Conservation (phyloP, 2,888 invertebrate genomes). For the Prostheceraeus crozeri region DNA sequence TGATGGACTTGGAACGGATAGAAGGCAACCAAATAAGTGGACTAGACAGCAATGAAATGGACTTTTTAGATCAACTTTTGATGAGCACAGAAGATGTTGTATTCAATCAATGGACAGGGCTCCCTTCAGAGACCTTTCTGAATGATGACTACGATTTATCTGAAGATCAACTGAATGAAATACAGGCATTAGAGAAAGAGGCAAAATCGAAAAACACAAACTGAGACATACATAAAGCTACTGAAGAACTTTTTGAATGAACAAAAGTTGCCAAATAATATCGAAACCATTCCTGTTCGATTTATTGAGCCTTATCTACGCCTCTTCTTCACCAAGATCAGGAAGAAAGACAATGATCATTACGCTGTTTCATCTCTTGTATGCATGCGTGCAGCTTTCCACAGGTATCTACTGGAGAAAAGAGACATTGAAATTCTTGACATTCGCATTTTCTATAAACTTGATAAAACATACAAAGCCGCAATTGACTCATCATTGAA, state of each 20-base stretch:
- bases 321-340: neutral
- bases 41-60: conserved; percentile 22
- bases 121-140: too few relatives aligned
- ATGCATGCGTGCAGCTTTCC: conserved; percentile 13
- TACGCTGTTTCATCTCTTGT: conserved; percentile 15
- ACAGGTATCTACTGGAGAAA: neutral
- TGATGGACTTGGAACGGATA: conserved; percentile 9
- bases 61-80: too few relatives aligned
- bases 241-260: conserved; percentile 23
- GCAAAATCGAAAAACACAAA: too few relatives aligned
- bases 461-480: too few relatives aligned
- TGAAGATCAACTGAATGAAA: too few relatives aligned
- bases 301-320: conserved; percentile 10
- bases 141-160: too few relatives aligned
- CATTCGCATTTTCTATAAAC: too few relatives aligned
- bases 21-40: conserved; percentile 30
- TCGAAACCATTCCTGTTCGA: neutral
- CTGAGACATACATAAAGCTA: conserved; percentile 11
- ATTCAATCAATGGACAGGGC: too few relatives aligned
- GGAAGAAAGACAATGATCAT: neutral
- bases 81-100: too few relatives aligned
- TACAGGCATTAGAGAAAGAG: too few relatives aligned
- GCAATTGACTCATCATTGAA: neutral
- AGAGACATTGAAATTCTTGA: neutral
- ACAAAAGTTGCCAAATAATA: conserved; percentile 10